Base-by-base conservation (phyloP, 2,888 invertebrate genomes). In the Tetragonula carbonaria region DNA sequence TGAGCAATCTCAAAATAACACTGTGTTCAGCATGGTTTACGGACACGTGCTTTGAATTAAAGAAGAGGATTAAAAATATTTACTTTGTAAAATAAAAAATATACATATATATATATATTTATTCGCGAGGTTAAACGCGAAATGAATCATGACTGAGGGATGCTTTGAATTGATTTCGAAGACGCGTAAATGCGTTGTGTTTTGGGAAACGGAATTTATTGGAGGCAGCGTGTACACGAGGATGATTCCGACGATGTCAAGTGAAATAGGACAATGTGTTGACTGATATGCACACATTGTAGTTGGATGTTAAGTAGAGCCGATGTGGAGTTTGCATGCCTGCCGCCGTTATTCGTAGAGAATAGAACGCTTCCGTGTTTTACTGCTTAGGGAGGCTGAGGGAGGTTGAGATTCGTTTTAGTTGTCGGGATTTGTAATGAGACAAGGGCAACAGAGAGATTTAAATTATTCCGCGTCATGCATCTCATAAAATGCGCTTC, bases 201-300 rank as follows among this genome's bases (percentile, higher is more conserved):
- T 14, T 51, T 51, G 18, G 51, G 51, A 21, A 21, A 63, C 38
- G 51, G 51, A 77, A 63, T 51, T 76, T 38, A 66, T 59, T 50
- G 14, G 13, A 50, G 45, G 16, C 28, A 50, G 28, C 59, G 51
- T 6, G 53, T n/a, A n/a, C 14, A 13, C 45, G 45, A 13, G 5
- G 53, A 65, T 38, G 38, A 55, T 66, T 55, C 53, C 5, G 38
- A 33, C n/a, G 18, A 59, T 70, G 51, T n/a, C 51, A 23, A 62
- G 51, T 33, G 59, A 14, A 57, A 50, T 57, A 14, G 45, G n/a
- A 45, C 38, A 75, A 65, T 38, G n/a, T 4, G 65, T 11, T 28
- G 74, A n/a, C 13, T 53, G 38, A 38, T 75, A 18, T 23, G 18
- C 33, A 18, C 6, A 38, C 51, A 33, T n/a, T 74, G 53, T 33